These are phyloP conservation scores for Halichoerus grypus DNA, from an alignment of 2,113 vertebrate genomes.

Conservation along the genomic window DNA sequence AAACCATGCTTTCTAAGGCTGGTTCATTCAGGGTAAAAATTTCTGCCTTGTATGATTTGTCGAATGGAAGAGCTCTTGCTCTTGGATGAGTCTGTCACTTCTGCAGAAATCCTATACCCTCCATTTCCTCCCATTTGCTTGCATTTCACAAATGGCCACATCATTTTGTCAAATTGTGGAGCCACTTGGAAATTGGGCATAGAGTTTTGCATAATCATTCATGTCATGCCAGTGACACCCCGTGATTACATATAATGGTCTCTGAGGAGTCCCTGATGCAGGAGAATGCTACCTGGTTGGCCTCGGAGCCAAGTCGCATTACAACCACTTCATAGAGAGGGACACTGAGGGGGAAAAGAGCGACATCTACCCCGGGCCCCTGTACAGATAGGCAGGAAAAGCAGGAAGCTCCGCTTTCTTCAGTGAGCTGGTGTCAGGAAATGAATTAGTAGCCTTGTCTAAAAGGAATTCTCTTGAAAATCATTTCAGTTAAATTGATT, in stretches of 20 bases:
- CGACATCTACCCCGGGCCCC: not conserved
- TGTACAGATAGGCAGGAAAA: not conserved
- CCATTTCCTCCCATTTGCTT: conserved; percentile 65
- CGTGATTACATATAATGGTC: conserved; percentile 72
- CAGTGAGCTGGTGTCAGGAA: not conserved
- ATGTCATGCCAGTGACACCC: conserved; percentile 71
- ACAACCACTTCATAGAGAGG: not conserved
- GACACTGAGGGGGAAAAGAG: not conserved
- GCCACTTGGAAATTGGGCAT: conserved; percentile 72
- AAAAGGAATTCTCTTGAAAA: conserved; percentile 49
- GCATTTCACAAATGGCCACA: conserved; percentile 74
- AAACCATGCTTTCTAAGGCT: not conserved
- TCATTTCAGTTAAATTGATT: conserved; percentile 12
- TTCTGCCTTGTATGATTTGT: not conserved
- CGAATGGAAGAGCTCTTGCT: conserved; percentile 22
- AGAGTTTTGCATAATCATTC: conserved; percentile 78
- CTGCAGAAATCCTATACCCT: conserved; percentile 58
- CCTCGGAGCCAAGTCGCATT: not conserved
- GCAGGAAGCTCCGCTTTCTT: not conserved
- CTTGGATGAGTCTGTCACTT: conserved; percentile 38
- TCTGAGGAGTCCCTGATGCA: not conserved
- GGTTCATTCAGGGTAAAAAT: not conserved
- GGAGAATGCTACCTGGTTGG: conserved; percentile 65
- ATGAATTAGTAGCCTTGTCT: not conserved
- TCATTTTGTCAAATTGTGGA: conserved; percentile 79